phyloP scores from a whole-genome alignment of 2,113 vertebrate species.

The Pelvicachromis taeniatus region DNA sequence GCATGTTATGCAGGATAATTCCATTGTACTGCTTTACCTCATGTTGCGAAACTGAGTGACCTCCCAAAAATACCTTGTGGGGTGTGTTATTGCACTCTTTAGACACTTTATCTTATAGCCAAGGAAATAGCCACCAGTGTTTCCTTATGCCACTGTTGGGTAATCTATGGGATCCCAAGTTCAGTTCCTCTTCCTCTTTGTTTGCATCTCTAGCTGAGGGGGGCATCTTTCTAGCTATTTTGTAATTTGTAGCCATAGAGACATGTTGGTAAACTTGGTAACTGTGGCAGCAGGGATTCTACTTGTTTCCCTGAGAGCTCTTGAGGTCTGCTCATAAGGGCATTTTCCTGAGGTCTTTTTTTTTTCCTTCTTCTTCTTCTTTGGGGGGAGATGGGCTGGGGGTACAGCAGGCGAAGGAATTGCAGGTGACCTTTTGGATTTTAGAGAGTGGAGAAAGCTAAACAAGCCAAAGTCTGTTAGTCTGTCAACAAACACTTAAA shows the following conservation, averaged over 20 bases:
- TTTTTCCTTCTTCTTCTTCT: not conserved
- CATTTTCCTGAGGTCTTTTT: slow-evolving; percentile 58
- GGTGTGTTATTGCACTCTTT: slow-evolving; percentile 11
- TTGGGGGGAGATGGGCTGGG: not conserved
- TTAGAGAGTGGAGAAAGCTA: slow-evolving; percentile 63
- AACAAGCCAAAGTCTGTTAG: slow-evolving; percentile 71
- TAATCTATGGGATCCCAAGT: slow-evolving; percentile 28
- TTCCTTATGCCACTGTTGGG: not conserved
- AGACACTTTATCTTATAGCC: slow-evolving; percentile 5
- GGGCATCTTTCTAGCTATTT: slow-evolving; percentile 59
- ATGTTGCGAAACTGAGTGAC: slow-evolving; percentile 32
- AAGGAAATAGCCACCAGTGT: slow-evolving; percentile 4
- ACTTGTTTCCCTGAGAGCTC: slow-evolving; percentile 67
- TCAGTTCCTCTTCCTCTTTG: slow-evolving; percentile 54
- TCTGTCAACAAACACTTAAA: slow-evolving; percentile 75
- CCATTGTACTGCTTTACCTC: slow-evolving; percentile 27
- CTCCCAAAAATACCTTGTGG: slow-evolving; percentile 35
- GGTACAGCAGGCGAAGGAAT: slow-evolving; percentile 31
- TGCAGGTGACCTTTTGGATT: slow-evolving; percentile 69
- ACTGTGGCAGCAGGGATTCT: slow-evolving; percentile 63
- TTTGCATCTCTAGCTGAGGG: slow-evolving; percentile 43
- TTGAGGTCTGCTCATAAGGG: slow-evolving; percentile 51
- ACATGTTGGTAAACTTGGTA: slow-evolving; percentile 75
- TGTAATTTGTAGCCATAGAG: slow-evolving; percentile 72
- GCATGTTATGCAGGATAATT: slow-evolving; percentile 51